phyloP scores from a whole-genome alignment of 2,797 vertebrate species.

The Ctenosaura bakeri region DNA sequence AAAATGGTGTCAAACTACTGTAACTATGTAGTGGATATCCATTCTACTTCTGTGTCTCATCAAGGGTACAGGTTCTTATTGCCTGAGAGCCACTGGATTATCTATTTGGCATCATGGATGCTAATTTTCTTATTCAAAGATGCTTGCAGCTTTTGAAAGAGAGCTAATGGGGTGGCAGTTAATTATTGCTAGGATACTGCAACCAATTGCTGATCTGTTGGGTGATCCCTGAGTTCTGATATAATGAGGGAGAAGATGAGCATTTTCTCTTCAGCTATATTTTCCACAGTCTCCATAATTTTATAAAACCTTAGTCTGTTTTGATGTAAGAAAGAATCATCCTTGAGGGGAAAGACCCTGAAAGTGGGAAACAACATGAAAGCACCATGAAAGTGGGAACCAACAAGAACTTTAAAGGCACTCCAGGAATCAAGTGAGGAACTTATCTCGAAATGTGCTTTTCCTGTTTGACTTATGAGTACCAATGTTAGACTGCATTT shows the following conservation, averaged over 20 bases:
- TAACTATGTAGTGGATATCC: too few relatives aligned
- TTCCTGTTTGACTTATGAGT: neutral
- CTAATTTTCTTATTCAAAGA: neutral
- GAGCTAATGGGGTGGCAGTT: too few relatives aligned
- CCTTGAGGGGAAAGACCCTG: neutral
- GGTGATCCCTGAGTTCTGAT: neutral
- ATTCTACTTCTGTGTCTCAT: too few relatives aligned
- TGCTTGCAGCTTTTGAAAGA: too few relatives aligned
- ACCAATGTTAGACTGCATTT: conserved; percentile 4
- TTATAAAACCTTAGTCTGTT: neutral
- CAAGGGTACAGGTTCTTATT: too few relatives aligned
- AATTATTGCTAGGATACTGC: too few relatives aligned
- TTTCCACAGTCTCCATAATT: neutral
- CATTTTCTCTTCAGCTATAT: neutral
- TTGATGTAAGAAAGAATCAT: too few relatives aligned
- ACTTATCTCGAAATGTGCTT: neutral
- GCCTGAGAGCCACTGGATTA: too few relatives aligned
- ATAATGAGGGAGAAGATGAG: neutral
- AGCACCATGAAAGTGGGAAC: neutral
- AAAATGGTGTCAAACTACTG: too few relatives aligned
- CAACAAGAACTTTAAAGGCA: neutral
- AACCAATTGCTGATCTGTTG: too few relatives aligned
- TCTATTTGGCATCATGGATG: neutral
- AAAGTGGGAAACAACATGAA: neutral
- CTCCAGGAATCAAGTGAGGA: neutral